Base-by-base conservation (phyloP, 2,113 vertebrate species). In the Polyodon spathula region DNA sequence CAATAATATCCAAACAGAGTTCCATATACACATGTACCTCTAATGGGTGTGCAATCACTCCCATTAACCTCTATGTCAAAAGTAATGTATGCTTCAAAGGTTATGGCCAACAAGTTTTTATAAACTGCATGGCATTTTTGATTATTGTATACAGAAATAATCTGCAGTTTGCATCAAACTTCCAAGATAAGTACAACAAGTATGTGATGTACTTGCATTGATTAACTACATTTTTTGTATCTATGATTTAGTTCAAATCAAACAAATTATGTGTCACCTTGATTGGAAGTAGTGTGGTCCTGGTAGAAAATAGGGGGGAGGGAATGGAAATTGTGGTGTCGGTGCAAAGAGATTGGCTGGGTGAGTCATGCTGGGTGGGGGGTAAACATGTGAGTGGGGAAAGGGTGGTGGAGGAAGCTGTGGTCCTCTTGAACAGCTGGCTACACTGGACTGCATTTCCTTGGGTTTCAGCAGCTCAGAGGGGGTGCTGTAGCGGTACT, bases 271-370 rank as follows among this genome's bases (percentile, higher is more conserved):
- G 70, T 11, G 46, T 89, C 81, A 93, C 92, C 88, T 88, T 81
- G 83, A 73, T 8, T 71, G 73, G 59, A 84, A 80, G 70, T 71
- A 87, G 68, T 80, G 79, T 69, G 81, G 73, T 72, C 80, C 81
- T 56, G 84, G 73, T 51, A 87, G 63, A 64, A 83, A 84, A 56
- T 79, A 83, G 43, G 83, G 70, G 39, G 83, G 76, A 61, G 75
- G 70, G 73, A 78, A 84, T 2, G 76, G 67, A 64, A 83, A 83
- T 11, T 46, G 72, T 2, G 83, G 72, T 39, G 69, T 6, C 4
- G 68, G 75, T 27, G 27, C 27, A 63, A 81, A 81, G 16, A 82
- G 57, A 14, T 53, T 60, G 27, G 68, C 61, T 62, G 78, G 73
- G 12, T 77, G 75, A 51, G 65, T 62, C 4, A 79, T 27, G 42